These are phyloP conservation scores for Dorcus parallelipipedus DNA, from an alignment of 2,888 invertebrate genomes.

Conservation along the genomic window DNA sequence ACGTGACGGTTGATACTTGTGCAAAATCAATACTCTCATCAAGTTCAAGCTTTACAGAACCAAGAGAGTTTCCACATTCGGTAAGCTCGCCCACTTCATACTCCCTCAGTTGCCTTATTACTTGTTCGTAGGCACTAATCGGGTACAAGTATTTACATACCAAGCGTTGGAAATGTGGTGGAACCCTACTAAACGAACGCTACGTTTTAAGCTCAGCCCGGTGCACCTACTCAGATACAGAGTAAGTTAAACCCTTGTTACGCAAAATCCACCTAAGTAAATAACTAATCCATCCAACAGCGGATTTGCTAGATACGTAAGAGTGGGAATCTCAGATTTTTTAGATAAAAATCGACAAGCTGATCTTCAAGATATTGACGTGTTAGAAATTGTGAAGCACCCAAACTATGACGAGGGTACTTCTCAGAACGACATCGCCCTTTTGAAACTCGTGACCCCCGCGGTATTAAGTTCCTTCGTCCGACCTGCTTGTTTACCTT, in stretches of 20 bases:
- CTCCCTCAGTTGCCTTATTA: too few relatives aligned
- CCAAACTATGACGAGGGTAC: conserved; percentile 40
- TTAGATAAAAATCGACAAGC: conserved; percentile 36
- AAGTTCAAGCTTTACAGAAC: neutral
- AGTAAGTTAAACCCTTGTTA: neutral
- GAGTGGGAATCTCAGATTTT: conserved; percentile 21
- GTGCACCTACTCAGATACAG: neutral
- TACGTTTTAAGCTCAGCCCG: neutral
- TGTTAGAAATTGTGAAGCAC: conserved; percentile 36
- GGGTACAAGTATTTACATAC: neutral
- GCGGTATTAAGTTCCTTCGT: conserved; percentile 40
- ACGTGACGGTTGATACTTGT: too few relatives aligned
- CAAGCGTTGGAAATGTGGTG: conserved; percentile 1
- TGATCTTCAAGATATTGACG: conserved; percentile 32
- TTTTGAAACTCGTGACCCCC: conserved; percentile 39
- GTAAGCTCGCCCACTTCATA: conserved; percentile 11
- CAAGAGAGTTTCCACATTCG: conserved; percentile 34
- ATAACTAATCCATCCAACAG: conserved; percentile 2
- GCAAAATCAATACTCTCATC: neutral
- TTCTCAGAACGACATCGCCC: conserved; percentile 50
- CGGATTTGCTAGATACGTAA: conserved; percentile 17
- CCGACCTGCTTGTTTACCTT: conserved; percentile 46
- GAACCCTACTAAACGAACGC: neutral
- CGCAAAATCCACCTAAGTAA: neutral
- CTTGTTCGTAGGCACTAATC: conserved; percentile 2